Evolutionary conservation across 2,113 vertebrate species (phyloP).

Genomic region (Hemicordylus capensis): DNA sequence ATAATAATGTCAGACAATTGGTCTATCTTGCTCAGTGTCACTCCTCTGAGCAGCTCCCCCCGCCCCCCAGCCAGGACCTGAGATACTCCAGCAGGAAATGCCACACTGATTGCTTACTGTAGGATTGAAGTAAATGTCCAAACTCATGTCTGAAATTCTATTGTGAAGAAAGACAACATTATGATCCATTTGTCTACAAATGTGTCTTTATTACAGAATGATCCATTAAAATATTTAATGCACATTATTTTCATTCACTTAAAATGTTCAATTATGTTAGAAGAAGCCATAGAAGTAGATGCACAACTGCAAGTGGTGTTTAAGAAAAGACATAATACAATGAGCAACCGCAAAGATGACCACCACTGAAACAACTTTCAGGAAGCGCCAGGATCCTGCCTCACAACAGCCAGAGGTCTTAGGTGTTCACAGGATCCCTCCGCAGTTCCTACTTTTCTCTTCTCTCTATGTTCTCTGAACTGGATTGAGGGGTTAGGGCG

Average conservation of each 20-base stretch:
- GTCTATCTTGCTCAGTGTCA: neutral
- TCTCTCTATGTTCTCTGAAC: conserved; percentile 18
- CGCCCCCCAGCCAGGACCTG: too few relatives aligned
- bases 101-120: neutral
- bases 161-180: neutral
- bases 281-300: neutral
- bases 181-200: neutral
- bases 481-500: neutral
- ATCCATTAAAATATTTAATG: neutral
- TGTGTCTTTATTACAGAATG: conserved; percentile 1
- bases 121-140: neutral
- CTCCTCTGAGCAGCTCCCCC: too few relatives aligned
- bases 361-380: neutral
- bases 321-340: neutral
- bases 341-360: neutral
- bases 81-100: neutral
- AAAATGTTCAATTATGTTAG: neutral
- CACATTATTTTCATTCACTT: neutral
- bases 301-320: neutral
- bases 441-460: neutral
- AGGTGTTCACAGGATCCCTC: accelerated
- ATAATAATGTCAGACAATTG: neutral
- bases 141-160: too few relatives aligned
- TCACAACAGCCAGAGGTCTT: neutral
- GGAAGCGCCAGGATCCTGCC: neutral